Conservation (phyloP, 2,113 vertebrate species). For the Eublepharis macularius region DNA sequence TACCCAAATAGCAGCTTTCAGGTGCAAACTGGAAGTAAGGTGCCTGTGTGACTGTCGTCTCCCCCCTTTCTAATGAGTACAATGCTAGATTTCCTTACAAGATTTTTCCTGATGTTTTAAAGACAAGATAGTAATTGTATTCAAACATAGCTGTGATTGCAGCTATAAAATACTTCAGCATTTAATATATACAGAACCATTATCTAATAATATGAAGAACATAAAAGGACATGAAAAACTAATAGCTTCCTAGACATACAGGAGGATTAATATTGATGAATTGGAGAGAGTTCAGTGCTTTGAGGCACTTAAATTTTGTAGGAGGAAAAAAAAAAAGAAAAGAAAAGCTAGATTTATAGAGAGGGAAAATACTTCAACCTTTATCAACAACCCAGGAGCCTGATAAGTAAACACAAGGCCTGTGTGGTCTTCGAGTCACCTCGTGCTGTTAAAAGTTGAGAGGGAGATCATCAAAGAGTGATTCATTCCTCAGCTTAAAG, state of each 20-base stretch:
- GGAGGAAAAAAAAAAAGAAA: background rate
- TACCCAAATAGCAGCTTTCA: too few relatives aligned
- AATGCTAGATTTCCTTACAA: background rate
- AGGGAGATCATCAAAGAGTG: slow-evolving; percentile 4
- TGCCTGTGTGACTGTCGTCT: background rate
- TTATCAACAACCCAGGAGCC: slow-evolving; percentile 27
- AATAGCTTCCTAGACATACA: slow-evolving; percentile 32
- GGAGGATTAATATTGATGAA: slow-evolving; percentile 35
- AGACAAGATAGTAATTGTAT: slow-evolving; percentile 7
- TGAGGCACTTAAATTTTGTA: slow-evolving; percentile 47
- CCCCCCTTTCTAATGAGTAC: background rate
- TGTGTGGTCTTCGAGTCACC: slow-evolving; percentile 22
- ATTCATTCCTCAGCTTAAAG: slow-evolving; percentile 17
- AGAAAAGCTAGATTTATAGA: slow-evolving; percentile 26
- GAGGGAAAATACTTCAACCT: slow-evolving; percentile 40
- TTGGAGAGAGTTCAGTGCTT: slow-evolving; percentile 32
- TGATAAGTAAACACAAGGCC: slow-evolving; percentile 25
- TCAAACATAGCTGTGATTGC: slow-evolving; percentile 7
- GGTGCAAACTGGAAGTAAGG: background rate
- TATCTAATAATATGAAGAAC: slow-evolving; percentile 30
- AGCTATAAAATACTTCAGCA: slow-evolving; percentile 52
- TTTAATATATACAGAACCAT: slow-evolving; percentile 48
- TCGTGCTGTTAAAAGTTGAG: slow-evolving; percentile 42
- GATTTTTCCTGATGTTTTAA: slow-evolving; percentile 28
- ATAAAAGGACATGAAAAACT: slow-evolving; percentile 37